Percentiles rank a stretch among this genome's conserved stretches.
phyloP scores from a whole-genome alignment of 2,888 invertebrate genomes.

The Patella ulyssiponensis region DNA sequence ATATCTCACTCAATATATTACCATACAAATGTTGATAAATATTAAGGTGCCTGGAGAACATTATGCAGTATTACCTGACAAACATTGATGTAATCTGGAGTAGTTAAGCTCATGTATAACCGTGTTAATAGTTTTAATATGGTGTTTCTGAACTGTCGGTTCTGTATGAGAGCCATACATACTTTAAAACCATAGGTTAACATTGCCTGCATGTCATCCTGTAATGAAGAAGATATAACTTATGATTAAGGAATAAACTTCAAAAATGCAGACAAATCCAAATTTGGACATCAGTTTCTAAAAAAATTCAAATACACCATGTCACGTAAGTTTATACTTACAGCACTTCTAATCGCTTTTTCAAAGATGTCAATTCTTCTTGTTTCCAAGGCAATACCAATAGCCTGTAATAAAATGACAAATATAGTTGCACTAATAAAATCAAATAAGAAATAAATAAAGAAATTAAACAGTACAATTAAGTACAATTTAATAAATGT shows the following conservation, averaged over 20 bases:
- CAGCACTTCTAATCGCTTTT: slow-evolving; percentile 88
- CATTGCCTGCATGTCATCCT: slow-evolving; percentile 91
- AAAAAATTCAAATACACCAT: not conserved
- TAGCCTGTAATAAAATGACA: slow-evolving; percentile 76
- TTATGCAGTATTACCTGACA: slow-evolving; percentile 75
- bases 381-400: slow-evolving; percentile 96
- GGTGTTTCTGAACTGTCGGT: slow-evolving; percentile 91
- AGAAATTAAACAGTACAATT: not conserved
- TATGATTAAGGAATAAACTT: not conserved
- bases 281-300: too few species aligned
- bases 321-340: slow-evolving; percentile 39
- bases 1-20: too few species aligned
- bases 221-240: slow-evolving; percentile 33
- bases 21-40: too few species aligned
- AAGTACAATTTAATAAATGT: not conserved
- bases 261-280: not conserved
- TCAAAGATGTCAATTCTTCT: slow-evolving; percentile 97
- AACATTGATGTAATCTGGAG: slow-evolving; percentile 98
- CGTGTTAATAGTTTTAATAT: slow-evolving; percentile 91
- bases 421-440: not conserved
- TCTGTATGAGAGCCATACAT: slow-evolving; percentile 95
- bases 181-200: slow-evolving; percentile 96
- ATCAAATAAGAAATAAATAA: not conserved
- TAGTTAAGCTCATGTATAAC: slow-evolving; percentile 88
- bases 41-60: too few species aligned